A percentile compares a stretch with the other conserved stretches of the same genome.
Evolutionary conservation across 2,113 vertebrate genomes (phyloP).

Genomic region (Cnemophilus loriae): DNA sequence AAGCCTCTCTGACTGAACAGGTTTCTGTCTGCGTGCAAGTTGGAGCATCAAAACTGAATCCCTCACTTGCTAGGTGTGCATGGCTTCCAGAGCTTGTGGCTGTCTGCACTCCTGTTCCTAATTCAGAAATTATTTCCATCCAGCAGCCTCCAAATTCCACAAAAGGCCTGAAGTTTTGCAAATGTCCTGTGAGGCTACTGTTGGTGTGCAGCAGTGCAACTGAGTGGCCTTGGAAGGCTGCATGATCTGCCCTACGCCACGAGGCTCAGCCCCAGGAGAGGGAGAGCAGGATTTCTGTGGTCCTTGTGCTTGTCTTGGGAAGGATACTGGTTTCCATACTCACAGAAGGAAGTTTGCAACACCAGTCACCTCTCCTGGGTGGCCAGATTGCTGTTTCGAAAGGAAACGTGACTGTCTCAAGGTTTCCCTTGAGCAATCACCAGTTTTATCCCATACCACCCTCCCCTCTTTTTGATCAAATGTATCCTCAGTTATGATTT

Average conservation of each 20-base stretch:
- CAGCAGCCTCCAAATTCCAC: background rate
- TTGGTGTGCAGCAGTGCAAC: background rate
- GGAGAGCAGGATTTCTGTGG: background rate
- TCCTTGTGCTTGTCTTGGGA: background rate
- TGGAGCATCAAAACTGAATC: background rate
- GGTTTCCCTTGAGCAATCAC: background rate
- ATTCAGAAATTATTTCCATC: background rate
- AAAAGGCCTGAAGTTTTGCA: background rate
- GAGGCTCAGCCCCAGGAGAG: background rate
- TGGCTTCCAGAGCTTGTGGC: background rate
- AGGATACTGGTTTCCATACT: background rate
- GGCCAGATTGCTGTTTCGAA: background rate
- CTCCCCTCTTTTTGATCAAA: background rate
- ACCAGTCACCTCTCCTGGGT: background rate
- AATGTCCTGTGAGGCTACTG: fast-evolving
- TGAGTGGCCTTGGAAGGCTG: background rate
- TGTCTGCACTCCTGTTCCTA: fast-evolving
- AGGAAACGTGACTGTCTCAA: background rate
- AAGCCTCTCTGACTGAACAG: background rate
- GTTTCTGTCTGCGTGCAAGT: background rate
- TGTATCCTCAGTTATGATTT: background rate
- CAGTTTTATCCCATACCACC: background rate
- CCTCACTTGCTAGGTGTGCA: background rate
- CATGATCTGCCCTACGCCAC: background rate
- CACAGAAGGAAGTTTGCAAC: background rate